phyloP scores from a whole-genome alignment of 2,113 vertebrate species.

The Scomber colias region DNA sequence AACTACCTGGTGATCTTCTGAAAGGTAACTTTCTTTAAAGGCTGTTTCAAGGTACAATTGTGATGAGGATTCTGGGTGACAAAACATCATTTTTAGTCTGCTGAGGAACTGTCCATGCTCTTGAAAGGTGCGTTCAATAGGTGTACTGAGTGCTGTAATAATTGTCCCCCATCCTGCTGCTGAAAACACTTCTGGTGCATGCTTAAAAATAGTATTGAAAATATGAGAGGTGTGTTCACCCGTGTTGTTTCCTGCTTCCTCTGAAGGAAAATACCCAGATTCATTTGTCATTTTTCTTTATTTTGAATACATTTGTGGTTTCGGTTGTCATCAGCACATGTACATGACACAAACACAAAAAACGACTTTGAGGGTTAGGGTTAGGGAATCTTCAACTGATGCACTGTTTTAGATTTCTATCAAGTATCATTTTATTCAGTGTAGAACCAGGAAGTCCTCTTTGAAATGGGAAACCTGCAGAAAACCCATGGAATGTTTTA shows the following conservation, averaged over 20 bases:
- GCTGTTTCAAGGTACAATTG: too few relatives aligned
- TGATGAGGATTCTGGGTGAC: too few relatives aligned
- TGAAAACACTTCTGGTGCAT: too few relatives aligned
- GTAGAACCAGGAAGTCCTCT: not conserved
- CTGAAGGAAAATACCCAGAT: not conserved
- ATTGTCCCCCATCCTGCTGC: too few relatives aligned
- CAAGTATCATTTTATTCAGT: not conserved
- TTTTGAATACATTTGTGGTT: slow-evolving; percentile 38
- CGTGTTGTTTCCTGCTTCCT: not conserved
- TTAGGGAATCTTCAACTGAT: not conserved
- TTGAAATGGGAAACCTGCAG: not conserved
- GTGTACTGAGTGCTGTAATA: too few relatives aligned
- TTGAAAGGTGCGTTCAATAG: too few relatives aligned
- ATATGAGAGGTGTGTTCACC: not conserved
- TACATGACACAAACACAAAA: not conserved
- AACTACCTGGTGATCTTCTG: too few relatives aligned
- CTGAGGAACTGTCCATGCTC: too few relatives aligned
- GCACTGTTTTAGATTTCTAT: not conserved
- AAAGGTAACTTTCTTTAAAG: too few relatives aligned
- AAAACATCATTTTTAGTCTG: too few relatives aligned
- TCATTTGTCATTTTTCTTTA: slow-evolving; percentile 14
- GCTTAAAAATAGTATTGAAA: too few relatives aligned
- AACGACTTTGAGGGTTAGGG: too few relatives aligned
- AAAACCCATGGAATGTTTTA: not conserved
- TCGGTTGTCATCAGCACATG: slow-evolving; percentile 24